Percentiles rank a stretch among this genome's conserved stretches.
Conservation (phyloP, 2,888 invertebrate genomes). For the Ophion ventricosus region DNA sequence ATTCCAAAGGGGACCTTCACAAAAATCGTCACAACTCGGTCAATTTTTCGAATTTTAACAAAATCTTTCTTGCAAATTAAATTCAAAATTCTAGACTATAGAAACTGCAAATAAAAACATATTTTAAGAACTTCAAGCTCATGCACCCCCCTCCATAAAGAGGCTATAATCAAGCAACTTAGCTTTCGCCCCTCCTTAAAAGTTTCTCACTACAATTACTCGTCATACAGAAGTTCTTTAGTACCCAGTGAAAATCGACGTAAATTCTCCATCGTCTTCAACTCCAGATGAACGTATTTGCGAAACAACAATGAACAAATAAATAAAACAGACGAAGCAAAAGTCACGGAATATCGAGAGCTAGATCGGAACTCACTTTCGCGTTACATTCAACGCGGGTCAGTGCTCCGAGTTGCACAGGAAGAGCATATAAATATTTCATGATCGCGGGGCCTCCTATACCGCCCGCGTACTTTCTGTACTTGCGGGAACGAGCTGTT, state of each 20-base stretch:
- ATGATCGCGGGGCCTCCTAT: slow-evolving; percentile 66
- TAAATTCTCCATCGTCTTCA: background rate
- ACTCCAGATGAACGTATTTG: background rate
- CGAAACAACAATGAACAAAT: slow-evolving; percentile 2
- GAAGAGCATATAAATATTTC: slow-evolving; percentile 79
- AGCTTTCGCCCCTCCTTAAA: background rate
- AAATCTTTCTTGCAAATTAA: no score
- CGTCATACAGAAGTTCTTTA: background rate
- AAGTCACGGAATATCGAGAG: slow-evolving; percentile 43
- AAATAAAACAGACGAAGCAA: slow-evolving; percentile 6
- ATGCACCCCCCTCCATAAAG: background rate
- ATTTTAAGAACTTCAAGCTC: background rate
- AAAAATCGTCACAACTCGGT: no score
- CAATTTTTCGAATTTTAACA: no score
- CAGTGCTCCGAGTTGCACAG: slow-evolving; percentile 63
- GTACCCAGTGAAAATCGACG: background rate
- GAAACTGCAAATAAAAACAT: no score
- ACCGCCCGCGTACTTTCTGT: slow-evolving; percentile 19
- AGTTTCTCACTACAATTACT: background rate
- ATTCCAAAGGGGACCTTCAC: no score
- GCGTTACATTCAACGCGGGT: slow-evolving; percentile 46
- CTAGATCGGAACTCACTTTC: slow-evolving; percentile 67
- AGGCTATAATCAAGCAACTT: background rate
- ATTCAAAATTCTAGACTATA: background rate
- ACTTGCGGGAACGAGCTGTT: background rate